A percentile compares a stretch with the other conserved stretches of the same genome.
These are phyloP conservation scores for Mastacembelus armatus DNA, from an alignment of 2,797 vertebrate species.

Conservation along the genomic window DNA sequence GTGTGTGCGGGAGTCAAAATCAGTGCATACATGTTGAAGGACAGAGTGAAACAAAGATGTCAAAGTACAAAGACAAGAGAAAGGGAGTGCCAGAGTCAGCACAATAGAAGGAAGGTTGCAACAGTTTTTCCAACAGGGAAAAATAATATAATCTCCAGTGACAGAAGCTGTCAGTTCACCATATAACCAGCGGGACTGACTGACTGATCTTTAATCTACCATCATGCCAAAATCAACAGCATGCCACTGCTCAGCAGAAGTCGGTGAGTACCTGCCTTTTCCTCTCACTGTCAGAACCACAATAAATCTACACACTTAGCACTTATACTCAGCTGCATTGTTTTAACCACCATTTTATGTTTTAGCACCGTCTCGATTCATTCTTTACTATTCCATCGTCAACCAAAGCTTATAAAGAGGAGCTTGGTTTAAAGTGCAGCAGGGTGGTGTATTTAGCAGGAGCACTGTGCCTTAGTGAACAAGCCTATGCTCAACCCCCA, in stretches of 20 bases:
- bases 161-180: constrained; percentile 55
- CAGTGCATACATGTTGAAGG: background rate
- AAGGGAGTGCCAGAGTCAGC: constrained; percentile 39
- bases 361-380: background rate
- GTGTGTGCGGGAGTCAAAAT: background rate
- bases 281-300: constrained; percentile 18
- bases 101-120: constrained; percentile 71
- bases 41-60: constrained; percentile 24
- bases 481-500: background rate
- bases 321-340: constrained; percentile 30
- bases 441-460: background rate
- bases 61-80: constrained; percentile 5
- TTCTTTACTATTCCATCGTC: constrained; percentile 20
- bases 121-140: constrained; percentile 53
- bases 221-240: constrained; percentile 64
- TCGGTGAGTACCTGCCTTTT: constrained; percentile 37
- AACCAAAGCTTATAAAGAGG: background rate
- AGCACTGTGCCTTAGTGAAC: too few relatives aligned
- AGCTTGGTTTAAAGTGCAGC: constrained; percentile 2
- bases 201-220: constrained; percentile 27
- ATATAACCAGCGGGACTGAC: constrained; percentile 17
- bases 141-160: constrained; percentile 59
- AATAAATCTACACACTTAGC: constrained; percentile 9
- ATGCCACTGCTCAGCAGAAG: constrained; percentile 15
- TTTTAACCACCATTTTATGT: constrained; percentile 20